A percentile compares a stretch with the other conserved stretches of the same genome.
These are phyloP conservation scores for Delphinus delphis DNA, from an alignment of 2,113 vertebrate genomes.

Conservation along the genomic window DNA sequence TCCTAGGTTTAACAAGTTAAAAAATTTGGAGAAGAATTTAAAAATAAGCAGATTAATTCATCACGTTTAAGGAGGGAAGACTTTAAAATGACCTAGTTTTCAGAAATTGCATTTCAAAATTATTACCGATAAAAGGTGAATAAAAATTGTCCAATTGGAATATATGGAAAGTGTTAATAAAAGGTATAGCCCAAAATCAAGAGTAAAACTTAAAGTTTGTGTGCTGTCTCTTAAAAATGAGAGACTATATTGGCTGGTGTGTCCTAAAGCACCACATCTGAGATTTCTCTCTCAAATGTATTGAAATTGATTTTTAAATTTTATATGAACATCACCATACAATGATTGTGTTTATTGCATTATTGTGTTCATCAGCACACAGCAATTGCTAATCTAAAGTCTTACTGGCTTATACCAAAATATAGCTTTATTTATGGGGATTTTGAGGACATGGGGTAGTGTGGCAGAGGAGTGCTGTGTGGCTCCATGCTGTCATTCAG, in stretches of 20 bases:
- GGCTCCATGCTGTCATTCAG: not conserved
- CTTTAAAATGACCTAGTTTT: not conserved
- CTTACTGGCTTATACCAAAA: not conserved
- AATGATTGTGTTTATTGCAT: not conserved
- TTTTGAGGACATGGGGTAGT: no score
- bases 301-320: not conserved
- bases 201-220: not conserved
- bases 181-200: not conserved
- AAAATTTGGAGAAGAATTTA: not conserved
- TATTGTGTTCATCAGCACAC: not conserved
- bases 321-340: not conserved
- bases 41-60: not conserved
- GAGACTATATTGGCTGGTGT: not conserved
- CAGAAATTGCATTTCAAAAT: not conserved
- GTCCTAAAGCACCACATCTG: not conserved
- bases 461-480: not conserved
- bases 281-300: not conserved
- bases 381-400: not conserved
- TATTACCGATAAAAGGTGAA: not conserved
- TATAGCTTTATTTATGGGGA: not conserved
- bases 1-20: not conserved
- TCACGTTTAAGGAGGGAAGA: not conserved
- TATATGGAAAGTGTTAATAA: not conserved
- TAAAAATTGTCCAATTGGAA: not conserved
- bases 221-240: not conserved